Evolutionary conservation across 2,797 vertebrate genomes (phyloP), one percentile per base, ranked within the genome.

Genomic region (Takifugu rubripes): DNA sequence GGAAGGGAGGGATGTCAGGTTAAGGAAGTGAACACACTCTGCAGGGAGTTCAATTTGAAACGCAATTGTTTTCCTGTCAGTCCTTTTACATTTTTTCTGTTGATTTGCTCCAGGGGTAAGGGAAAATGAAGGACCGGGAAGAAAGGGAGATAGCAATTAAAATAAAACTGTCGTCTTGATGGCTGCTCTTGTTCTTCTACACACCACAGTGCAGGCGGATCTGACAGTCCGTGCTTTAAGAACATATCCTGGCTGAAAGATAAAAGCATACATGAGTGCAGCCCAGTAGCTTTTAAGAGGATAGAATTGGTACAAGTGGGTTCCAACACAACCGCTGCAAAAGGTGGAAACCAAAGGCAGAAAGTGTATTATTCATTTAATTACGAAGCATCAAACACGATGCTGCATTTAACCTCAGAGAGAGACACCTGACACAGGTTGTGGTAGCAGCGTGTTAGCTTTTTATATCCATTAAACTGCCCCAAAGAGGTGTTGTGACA

Each of bases 1-100:
- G 83, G 85, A 86, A 84, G 88, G 81, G 86, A 89, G 86, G 86
- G 88, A 89, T 91, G 90, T 91, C 91, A 91, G 90, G 91, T 91
- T 92, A 91, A 92, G 88, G 89, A 92, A 91, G 90, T 91, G 88
- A 91, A 91, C 90, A 90, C 84, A 88, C 88, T 91, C 89, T 91
- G 88, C 86, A 82, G 88, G 90, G 90, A 92, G 90, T 91, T 91
- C 90, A 92, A 92, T 92, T 91, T 91, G 89, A 92, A 91, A 91
- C 85, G 84, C 90, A 89, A 91, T 91, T 92, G 89, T 91, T 91
- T 92, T 91, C 82, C 90, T 90, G 90, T 92, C 91, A 91, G 87
- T 87, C 88, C 87, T 85, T 87, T 86, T 87, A 83, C 87, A 90
- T 89, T 89, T 87, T 88, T 89, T 84, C 83, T 85, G 86, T 91